phyloP scores from a whole-genome alignment of 2,113 vertebrate species.

The Piaya cayana region DNA sequence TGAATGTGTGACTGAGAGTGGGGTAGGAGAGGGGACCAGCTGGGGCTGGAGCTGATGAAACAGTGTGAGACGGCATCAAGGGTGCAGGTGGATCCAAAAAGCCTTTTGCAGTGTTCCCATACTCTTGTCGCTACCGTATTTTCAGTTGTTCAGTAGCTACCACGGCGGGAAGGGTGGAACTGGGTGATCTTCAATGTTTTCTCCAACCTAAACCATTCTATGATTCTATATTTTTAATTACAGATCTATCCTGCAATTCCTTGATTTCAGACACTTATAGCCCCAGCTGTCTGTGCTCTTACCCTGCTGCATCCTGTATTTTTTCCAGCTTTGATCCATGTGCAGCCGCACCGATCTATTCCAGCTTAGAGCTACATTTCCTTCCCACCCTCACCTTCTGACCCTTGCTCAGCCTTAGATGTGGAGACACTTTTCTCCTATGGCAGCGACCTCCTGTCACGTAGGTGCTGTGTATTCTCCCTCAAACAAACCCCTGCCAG shows the following conservation, averaged over 20 bases:
- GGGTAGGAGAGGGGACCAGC: background rate
- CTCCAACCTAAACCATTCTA: too few relatives aligned
- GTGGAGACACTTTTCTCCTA: background rate
- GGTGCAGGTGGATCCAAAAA: background rate
- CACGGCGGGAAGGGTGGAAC: too few relatives aligned
- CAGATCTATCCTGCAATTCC: rapidly evolving
- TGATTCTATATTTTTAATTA: background rate
- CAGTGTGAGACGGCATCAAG: background rate
- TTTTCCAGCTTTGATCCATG: background rate
- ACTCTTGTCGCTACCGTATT: too few relatives aligned
- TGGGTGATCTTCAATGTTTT: too few relatives aligned
- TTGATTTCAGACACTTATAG: background rate
- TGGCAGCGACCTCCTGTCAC: conserved; percentile 5
- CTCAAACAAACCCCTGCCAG: background rate
- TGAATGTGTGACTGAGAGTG: rapidly evolving
- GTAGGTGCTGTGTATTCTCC: background rate
- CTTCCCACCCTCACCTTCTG: background rate
- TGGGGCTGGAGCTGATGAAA: background rate
- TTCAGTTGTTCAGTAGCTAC: too few relatives aligned
- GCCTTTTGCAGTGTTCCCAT: background rate
- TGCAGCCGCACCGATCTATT: background rate
- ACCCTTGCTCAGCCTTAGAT: background rate
- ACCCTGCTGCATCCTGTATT: background rate
- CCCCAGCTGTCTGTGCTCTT: background rate
- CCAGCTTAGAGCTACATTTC: background rate